These are phyloP conservation scores for Emmelina monodactyla DNA, from an alignment of 2,888 invertebrate species.

Conservation along the genomic window DNA sequence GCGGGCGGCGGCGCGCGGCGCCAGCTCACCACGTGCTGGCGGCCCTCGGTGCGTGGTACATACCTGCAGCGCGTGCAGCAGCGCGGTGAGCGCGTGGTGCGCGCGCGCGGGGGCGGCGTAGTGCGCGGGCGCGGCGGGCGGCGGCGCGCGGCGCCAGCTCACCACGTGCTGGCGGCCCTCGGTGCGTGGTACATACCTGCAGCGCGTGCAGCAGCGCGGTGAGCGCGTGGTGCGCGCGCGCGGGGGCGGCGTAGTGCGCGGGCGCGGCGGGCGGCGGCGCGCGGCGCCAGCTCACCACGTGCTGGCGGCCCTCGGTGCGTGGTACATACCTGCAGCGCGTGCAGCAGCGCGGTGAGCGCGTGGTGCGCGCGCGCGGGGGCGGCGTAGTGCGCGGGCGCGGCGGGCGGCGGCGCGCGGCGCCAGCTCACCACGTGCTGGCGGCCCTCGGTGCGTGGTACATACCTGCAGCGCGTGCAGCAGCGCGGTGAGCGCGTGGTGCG, in stretches of 20 bases:
- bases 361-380: constrained; percentile 74
- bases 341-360: constrained; percentile 17
- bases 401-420: constrained; percentile 59
- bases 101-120: constrained; percentile 31
- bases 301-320: constrained; percentile 87
- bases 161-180: constrained; percentile 92
- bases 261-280: constrained; percentile 30
- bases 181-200: constrained; percentile 74
- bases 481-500: constrained; percentile 14
- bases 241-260: too few species aligned
- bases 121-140: constrained; percentile 32
- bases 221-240: constrained; percentile 17
- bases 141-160: constrained; percentile 73
- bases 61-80: constrained; percentile 17
- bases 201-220: constrained; percentile 17
- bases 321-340: constrained; percentile 27
- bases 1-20: constrained; percentile 46
- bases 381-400: constrained; percentile 53
- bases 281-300: constrained; percentile 87
- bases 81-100: constrained; percentile 17
- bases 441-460: constrained; percentile 79
- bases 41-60: constrained; percentile 88
- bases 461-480: constrained; percentile 3
- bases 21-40: constrained; percentile 92
- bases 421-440: constrained; percentile 91